Evolutionary conservation across 53 echinoderm and acorn worm genomes (phyloP).

Genomic region (Henricia sp.): DNA sequence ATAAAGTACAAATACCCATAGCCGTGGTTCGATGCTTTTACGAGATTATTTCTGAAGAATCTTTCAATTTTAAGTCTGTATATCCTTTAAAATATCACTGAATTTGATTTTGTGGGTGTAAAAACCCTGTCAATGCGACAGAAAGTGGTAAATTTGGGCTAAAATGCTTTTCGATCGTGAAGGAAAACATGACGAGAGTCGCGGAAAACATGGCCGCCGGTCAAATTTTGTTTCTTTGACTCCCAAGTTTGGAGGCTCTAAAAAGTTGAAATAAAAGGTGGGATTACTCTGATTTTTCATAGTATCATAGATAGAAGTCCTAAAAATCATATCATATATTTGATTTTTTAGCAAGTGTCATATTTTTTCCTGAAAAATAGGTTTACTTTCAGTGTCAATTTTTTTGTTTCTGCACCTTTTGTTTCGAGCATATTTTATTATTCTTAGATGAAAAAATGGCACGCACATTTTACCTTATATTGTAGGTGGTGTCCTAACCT

Average conservation of each 20-base stretch:
- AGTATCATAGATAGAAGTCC: neutral
- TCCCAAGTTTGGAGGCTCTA: slow-evolving; percentile 1
- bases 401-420: neutral
- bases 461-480: too few species aligned
- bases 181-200: neutral
- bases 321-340: neutral
- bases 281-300: neutral
- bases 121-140: too few species aligned
- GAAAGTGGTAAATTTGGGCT: too few species aligned
- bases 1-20: too few species aligned
- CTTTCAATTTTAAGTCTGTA: too few species aligned
- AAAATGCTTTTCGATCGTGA: too few species aligned
- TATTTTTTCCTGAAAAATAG: slow-evolving; percentile 3
- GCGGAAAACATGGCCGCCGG: slow-evolving; percentile 40
- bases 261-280: neutral
- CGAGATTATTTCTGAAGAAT: too few species aligned
- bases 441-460: too few species aligned
- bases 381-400: slow-evolving; percentile 8
- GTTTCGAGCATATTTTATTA: neutral
- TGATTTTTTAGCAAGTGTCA: neutral
- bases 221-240: slow-evolving; percentile 17
- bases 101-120: too few species aligned
- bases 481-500: neutral
- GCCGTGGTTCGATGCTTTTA: too few species aligned
- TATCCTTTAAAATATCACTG: too few species aligned